phyloP scores from a whole-genome alignment of 2,113 vertebrate species.

The Nasalis larvatus region DNA sequence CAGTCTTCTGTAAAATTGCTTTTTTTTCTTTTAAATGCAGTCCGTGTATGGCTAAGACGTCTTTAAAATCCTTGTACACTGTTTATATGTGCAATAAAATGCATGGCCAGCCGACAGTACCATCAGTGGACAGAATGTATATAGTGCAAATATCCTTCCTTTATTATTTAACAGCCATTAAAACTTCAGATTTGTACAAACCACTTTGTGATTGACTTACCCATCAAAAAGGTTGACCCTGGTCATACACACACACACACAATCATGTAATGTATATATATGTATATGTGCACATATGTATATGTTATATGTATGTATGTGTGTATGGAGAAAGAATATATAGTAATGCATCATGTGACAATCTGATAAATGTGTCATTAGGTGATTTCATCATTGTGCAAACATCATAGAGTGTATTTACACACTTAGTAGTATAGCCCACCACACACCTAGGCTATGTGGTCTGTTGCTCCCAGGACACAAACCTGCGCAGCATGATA shows the following conservation, averaged over 20 bases:
- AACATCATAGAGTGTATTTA: background rate
- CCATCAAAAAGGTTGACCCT: background rate
- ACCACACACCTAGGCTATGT: background rate
- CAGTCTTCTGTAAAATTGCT: conserved; percentile 85
- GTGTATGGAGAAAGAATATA: background rate
- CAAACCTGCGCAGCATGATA: background rate
- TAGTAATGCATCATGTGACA: background rate
- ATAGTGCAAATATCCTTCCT: conserved; percentile 75
- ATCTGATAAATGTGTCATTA: background rate
- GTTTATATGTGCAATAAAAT: conserved; percentile 85
- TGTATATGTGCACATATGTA: background rate
- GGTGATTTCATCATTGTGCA: background rate
- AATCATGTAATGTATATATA: background rate
- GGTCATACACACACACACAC: no score
- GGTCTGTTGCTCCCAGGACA: background rate
- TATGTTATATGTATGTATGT: background rate
- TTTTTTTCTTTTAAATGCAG: conserved; percentile 71
- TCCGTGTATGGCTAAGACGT: conserved; percentile 74
- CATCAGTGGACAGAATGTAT: conserved; percentile 86
- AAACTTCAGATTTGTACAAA: conserved; percentile 85
- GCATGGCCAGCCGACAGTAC: conserved; percentile 73
- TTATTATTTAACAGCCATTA: conserved; percentile 84
- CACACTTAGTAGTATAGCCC: background rate
- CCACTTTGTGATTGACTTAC: conserved; percentile 8
- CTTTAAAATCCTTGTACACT: conserved; percentile 83